Evolutionary conservation across 2,113 vertebrate species (phyloP), one percentile per base, ranked within the genome.

Genomic region (Castor canadensis): DNA sequence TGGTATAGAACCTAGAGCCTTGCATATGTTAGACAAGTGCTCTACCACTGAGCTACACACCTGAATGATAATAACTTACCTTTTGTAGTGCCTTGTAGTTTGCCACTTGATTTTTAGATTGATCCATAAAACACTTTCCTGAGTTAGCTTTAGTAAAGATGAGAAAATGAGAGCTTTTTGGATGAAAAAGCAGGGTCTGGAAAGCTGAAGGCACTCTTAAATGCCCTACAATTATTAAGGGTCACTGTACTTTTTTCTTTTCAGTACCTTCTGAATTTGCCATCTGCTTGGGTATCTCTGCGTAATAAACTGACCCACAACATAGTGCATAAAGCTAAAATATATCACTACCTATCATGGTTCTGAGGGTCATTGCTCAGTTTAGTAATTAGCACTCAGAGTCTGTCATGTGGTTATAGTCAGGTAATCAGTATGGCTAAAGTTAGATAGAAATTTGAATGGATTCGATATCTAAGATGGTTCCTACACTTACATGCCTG

Each of bases 101-200:
- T 45, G 60, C 20, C 32, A n/a, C 9, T 17, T 60, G 38, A 72
- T 92, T 52, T 92, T 96, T 83, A 89, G 24, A 5, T 30, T 90
- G n/a, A 47, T 89, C n/a, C 10, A 35, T 6, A 83, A 87, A 24
- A 72, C 19, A 92, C 1, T 6, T 90, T 75, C 72, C 30, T 69
- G 45, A 72, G 67, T 82, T 80, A 89, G 8, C 13, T 52, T 86
- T 40, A 82, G 47, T 38, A 30, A 24, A 66, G 40, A 73, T 38
- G 52, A 87, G 62, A 87, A 95, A 87, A 72, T 28, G 5, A 87
- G 40, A 83, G 19, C 20, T 64, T 92, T 83, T 94, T n/a, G 76
- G 30, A 82, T n/a, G 8, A 85, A 87, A 88, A 79, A 92, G 72
- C 1, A 38, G 15, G 17, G 7, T 49, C 32, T 26, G 58, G 76